Base-by-base conservation (phyloP, 2,113 vertebrate species). In the Colius striatus region DNA sequence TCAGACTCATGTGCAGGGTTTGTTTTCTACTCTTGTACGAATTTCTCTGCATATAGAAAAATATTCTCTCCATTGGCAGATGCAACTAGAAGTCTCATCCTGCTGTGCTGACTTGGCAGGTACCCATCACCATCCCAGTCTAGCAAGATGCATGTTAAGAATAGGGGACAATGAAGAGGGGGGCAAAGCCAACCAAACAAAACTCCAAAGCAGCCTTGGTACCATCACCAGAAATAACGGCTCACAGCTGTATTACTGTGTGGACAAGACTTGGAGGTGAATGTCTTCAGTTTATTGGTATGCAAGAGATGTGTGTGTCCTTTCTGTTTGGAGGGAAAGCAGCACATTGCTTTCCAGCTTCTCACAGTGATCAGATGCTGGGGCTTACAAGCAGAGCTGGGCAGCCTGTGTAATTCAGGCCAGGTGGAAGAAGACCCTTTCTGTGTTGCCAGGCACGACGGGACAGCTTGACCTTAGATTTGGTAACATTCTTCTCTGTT, bases 401-500 rank as follows among this genome's bases (percentile, higher is more conserved):
- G 9, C 22, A 14, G 22, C 3, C 13, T 32, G 43, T 70, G 50
- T 6, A 23, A 29, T 55, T 38, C 25, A 45, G 36, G 41, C 38
- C 53, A 21, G 25, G 34, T 36, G 51, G 22, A 63, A 12, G 1
- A 68, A 70, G 25, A 5, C 21, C 14, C 8, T 58, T 65, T 66
- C 16, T 36, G 0, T 58, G 12, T 50, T 48, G 41, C 50, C 16
- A 2, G 15, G 12, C 0, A 0, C 16, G n/a, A 14, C 1, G 3
- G 11, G 27, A 21, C 41, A 70, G 25, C 60, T 58, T 48, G 47
- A 27, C 36, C 32, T 11, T 6, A 30, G 22, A 23, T 27, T 16
- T 23, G 32, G 48, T 26, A 19, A 10, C 71, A 19, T 22, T 47
- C 5, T 71, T 63, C 14, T 57, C 9, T 71, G 29, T 32, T 57